These are phyloP conservation scores for Achlya flavicornis DNA, from an alignment of 2,888 invertebrate species.

Conservation along the genomic window DNA sequence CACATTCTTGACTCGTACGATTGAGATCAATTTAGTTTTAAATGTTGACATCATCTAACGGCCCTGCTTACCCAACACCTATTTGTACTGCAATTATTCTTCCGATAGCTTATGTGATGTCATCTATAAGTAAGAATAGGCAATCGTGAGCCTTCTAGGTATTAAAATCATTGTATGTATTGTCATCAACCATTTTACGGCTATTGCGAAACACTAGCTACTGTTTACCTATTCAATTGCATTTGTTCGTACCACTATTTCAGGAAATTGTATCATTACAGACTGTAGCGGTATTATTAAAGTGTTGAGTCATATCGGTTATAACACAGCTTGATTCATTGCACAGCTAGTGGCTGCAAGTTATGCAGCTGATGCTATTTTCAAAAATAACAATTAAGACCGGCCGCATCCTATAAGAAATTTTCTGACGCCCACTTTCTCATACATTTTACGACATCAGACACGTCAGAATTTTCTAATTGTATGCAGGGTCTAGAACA, in stretches of 20 bases:
- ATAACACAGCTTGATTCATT: neutral
- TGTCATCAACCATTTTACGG: neutral
- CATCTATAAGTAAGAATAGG: conserved; percentile 1
- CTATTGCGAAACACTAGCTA: neutral
- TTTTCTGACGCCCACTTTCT: too few species aligned
- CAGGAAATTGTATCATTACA: neutral
- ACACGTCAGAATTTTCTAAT: too few species aligned
- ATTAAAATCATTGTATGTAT: neutral
- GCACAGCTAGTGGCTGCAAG: neutral
- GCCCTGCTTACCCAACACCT: conserved; percentile 49
- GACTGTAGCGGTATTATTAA: neutral
- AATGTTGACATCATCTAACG: conserved; percentile 54
- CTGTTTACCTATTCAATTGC: neutral
- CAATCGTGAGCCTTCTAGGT: neutral
- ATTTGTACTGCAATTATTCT: conserved; percentile 42
- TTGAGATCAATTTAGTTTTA: conserved; percentile 54
- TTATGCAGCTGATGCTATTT: neutral
- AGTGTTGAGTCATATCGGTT: neutral
- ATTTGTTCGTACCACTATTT: neutral
- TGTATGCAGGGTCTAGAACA: too few species aligned
- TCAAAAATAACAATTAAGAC: neutral
- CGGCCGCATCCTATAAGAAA: too few species aligned
- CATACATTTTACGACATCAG: too few species aligned
- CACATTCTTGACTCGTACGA: conserved; percentile 45
- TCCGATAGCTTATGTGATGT: conserved; percentile 20